Evolutionary conservation across 2,113 vertebrate species (phyloP).

Genomic region (Sterna hirundo): DNA sequence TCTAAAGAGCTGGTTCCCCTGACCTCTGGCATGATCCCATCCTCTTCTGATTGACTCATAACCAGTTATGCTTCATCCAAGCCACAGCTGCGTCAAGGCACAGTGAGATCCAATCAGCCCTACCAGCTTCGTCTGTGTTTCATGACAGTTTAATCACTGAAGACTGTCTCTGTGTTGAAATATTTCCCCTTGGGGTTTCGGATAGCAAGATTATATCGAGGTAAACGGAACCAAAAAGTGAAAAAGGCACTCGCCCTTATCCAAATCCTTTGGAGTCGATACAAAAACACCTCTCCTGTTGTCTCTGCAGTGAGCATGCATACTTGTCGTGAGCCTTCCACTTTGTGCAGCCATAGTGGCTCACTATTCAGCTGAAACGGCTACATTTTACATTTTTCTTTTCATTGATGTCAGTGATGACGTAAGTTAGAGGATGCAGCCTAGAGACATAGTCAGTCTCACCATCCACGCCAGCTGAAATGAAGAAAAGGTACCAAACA

Average conservation of each 20-base stretch:
- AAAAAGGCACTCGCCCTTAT: not conserved
- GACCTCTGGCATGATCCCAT: constrained; percentile 1
- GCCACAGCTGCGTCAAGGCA: constrained; percentile 35
- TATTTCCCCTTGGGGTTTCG: not conserved
- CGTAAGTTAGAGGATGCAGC: not conserved
- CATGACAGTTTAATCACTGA: constrained; percentile 30
- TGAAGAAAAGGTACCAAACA: not conserved
- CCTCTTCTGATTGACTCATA: constrained; percentile 21
- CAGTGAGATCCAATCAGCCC: not conserved
- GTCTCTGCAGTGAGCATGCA: not conserved
- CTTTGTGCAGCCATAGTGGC: not conserved
- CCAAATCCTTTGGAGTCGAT: not conserved
- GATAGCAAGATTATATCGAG: not conserved
- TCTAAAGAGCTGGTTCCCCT: not conserved
- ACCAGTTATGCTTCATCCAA: constrained; percentile 27
- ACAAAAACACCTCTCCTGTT: not conserved
- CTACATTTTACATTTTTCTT: not conserved
- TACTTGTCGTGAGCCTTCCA: not conserved
- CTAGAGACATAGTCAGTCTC: not conserved
- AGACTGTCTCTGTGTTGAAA: constrained; percentile 11
- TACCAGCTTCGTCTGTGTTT: not conserved
- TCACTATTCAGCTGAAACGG: not conserved
- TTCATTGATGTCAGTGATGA: not conserved
- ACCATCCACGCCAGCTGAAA: not conserved
- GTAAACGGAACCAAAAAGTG: not conserved